phyloP scores from a whole-genome alignment of 2,113 vertebrate genomes.

The Callaeas wilsoni region DNA sequence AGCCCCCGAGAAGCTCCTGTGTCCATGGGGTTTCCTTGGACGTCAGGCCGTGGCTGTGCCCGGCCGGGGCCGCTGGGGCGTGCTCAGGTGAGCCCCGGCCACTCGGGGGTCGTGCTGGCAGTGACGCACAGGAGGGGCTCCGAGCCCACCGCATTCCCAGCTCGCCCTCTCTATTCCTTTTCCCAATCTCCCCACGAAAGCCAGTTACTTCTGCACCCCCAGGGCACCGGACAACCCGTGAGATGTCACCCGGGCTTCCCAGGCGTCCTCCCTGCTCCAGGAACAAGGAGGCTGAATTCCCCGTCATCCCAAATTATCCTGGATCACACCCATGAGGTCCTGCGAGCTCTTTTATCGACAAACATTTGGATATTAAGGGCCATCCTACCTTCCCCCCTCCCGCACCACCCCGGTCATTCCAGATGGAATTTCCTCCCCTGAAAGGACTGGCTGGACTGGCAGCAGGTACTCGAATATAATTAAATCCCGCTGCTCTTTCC shows the following conservation, averaged over 20 bases:
- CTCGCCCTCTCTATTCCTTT: too few species aligned
- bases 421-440: not conserved
- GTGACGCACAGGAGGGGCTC: not conserved
- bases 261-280: not conserved
- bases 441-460: not conserved
- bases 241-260: not conserved
- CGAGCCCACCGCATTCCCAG: not conserved
- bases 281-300: not conserved
- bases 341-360: rapidly evolving
- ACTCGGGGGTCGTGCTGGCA: rapidly evolving
- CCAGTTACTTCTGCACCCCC: not conserved
- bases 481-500: not conserved
- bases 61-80: not conserved
- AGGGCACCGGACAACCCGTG: rapidly evolving
- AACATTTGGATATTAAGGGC: rapidly evolving
- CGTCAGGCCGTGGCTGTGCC: rapidly evolving
- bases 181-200: rapidly evolving
- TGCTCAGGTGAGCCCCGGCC: not conserved
- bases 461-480: not conserved
- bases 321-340: rapidly evolving
- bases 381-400: not conserved
- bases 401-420: rapidly evolving
- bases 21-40: rapidly evolving
- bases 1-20: rapidly evolving
- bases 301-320: rapidly evolving